Conservation (phyloP, 2,797 vertebrate species). For the Otolemur crassicaudatus region DNA sequence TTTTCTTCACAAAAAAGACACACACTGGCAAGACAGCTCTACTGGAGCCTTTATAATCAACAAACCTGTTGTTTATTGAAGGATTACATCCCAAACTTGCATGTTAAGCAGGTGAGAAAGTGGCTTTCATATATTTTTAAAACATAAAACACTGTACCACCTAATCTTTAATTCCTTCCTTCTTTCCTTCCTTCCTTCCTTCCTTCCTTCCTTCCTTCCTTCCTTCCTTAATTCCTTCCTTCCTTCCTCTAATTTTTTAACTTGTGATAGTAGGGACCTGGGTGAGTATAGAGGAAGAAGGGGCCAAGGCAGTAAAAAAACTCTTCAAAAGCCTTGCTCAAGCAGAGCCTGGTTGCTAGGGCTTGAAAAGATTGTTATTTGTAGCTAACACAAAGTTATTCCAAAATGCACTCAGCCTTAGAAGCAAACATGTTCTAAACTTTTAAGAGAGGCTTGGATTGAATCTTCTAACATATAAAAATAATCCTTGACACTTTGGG, state of each 20-base stretch:
- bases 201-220: background rate
- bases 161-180: background rate
- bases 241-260: background rate
- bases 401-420: conserved; percentile 77
- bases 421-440: conserved; percentile 79
- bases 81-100: conserved; percentile 73
- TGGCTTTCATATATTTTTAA: conserved; percentile 66
- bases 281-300: conserved; percentile 41
- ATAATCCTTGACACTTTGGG: conserved; percentile 61
- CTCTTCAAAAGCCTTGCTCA: conserved; percentile 77
- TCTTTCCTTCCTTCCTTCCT: rapidly evolving
- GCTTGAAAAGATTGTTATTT: conserved; percentile 81
- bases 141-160: conserved; percentile 56
- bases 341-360: conserved; percentile 83
- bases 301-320: conserved; percentile 68
- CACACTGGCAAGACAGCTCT: conserved; percentile 73
- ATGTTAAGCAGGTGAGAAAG: conserved; percentile 79
- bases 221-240: background rate
- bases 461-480: conserved; percentile 69
- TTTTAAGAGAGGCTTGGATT: conserved; percentile 72
- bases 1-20: conserved; percentile 72
- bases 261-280: conserved; percentile 14
- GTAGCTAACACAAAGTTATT: conserved; percentile 81
- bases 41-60: conserved; percentile 80
- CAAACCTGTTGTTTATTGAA: conserved; percentile 83